These are phyloP conservation scores for Microplitis mediator DNA, from an alignment of 1,140 invertebrate genomes.

Conservation along the genomic window DNA sequence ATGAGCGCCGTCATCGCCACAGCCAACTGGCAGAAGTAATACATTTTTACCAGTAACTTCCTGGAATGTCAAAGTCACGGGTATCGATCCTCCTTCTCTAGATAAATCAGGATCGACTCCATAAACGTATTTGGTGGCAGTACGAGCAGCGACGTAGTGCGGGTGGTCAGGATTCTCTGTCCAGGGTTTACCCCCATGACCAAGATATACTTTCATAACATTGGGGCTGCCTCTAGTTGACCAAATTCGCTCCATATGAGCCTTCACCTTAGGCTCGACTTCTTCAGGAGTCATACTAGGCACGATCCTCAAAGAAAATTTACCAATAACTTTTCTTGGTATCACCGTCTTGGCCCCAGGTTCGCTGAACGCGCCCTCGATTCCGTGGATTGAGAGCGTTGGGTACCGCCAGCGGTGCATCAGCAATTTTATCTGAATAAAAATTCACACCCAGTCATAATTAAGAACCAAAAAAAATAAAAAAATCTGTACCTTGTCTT, in stretches of 20 bases:
- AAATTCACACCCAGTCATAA: constrained; percentile 14
- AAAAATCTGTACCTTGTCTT: constrained; percentile 68
- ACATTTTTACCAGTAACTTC: constrained; percentile 92
- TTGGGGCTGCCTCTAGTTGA: constrained; percentile 81
- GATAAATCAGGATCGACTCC: constrained; percentile 93
- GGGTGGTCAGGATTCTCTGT: constrained; percentile 89
- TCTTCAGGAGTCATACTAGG: constrained; percentile 86
- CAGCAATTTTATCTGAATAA: constrained; percentile 67
- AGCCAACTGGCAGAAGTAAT: constrained; percentile 88
- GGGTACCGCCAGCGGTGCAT: constrained; percentile 93
- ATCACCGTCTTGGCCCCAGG: constrained; percentile 95
- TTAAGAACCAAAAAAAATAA: neutral
- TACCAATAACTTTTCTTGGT: constrained; percentile 91
- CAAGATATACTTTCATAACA: constrained; percentile 78
- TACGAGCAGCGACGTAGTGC: constrained; percentile 87
- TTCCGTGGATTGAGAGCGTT: constrained; percentile 89
- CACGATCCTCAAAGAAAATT: constrained; percentile 95
- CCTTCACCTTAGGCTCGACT: constrained; percentile 75
- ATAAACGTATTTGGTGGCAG: constrained; percentile 88
- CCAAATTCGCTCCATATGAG: constrained; percentile 76
- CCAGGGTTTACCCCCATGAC: constrained; percentile 88
- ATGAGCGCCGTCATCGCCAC: constrained; percentile 95
- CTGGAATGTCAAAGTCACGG: constrained; percentile 90
- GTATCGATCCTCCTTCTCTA: constrained; percentile 95
- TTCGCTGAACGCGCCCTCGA: constrained; percentile 92